These are phyloP conservation scores for Chrysomela aeneicollis DNA, from an alignment of 2,888 invertebrate genomes.

Conservation along the genomic window DNA sequence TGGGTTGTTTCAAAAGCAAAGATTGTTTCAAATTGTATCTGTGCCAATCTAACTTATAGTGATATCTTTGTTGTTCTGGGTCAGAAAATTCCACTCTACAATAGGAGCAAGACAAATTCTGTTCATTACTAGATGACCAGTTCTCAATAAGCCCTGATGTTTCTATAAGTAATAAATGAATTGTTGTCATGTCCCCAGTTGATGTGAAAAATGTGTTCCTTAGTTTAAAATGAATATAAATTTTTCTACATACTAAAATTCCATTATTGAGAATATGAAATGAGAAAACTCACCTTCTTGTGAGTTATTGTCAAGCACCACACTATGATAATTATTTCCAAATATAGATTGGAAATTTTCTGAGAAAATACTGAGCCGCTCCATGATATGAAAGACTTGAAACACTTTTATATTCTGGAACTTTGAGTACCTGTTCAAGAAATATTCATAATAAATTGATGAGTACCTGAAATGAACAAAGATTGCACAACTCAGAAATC, in stretches of 20 bases:
- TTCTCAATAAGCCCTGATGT: slow-evolving; percentile 15
- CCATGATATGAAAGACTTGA: slow-evolving; percentile 41
- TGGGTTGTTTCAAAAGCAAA: slow-evolving; percentile 65
- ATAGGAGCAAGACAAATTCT: slow-evolving; percentile 62
- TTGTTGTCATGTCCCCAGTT: too few species aligned
- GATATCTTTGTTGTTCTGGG: slow-evolving; percentile 71
- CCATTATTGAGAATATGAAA: background rate
- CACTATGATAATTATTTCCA: slow-evolving; percentile 44
- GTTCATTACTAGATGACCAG: slow-evolving; percentile 38
- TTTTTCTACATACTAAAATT: too few species aligned
- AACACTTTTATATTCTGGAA: background rate
- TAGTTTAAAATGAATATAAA: too few species aligned
- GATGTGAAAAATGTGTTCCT: too few species aligned
- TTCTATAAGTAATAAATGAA: slow-evolving; percentile 26
- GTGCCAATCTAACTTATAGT: slow-evolving; percentile 87
- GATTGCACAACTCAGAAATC: background rate
- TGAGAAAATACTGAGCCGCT: slow-evolving; percentile 51
- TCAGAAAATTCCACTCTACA: slow-evolving; percentile 66
- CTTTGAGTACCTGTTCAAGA: too few species aligned
- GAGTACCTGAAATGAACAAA: too few species aligned
- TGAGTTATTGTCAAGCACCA: slow-evolving; percentile 46
- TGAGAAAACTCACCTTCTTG: slow-evolving; percentile 32
- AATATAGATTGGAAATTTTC: slow-evolving; percentile 50
- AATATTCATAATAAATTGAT: too few species aligned
- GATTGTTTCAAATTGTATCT: slow-evolving; percentile 81